Conservation (phyloP, 2,113 vertebrate genomes). For the Rhinichthys klamathensis region DNA sequence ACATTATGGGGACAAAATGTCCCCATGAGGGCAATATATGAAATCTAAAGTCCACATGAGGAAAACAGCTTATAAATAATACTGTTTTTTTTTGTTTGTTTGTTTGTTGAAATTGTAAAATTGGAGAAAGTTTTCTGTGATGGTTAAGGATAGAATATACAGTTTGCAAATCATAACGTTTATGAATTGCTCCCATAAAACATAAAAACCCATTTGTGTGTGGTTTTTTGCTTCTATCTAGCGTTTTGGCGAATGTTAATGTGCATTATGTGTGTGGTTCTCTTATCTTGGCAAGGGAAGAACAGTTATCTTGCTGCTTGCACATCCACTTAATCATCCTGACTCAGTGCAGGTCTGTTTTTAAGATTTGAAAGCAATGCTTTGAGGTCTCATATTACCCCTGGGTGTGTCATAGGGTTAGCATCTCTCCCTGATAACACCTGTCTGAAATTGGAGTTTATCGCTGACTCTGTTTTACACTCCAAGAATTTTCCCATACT, state of each 20-base stretch:
- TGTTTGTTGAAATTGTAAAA: too few species aligned
- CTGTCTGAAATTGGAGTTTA: slow-evolving; percentile 20
- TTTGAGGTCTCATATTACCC: slow-evolving; percentile 22
- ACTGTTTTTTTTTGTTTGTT: too few species aligned
- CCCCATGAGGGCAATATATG: too few species aligned
- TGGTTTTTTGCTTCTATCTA: slow-evolving; percentile 8
- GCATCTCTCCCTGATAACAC: slow-evolving; percentile 47
- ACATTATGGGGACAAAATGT: too few species aligned
- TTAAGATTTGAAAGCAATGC: slow-evolving; percentile 21
- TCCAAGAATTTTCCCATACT: slow-evolving; percentile 18
- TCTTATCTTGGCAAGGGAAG: slow-evolving; percentile 25
- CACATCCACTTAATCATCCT: slow-evolving; percentile 29
- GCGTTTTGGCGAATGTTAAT: slow-evolving; percentile 36
- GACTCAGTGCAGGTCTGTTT: slow-evolving; percentile 26
- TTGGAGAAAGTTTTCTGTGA: too few species aligned
- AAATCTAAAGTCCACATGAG: too few species aligned
- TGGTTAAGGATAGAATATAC: too few species aligned
- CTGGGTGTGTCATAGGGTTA: slow-evolving; percentile 34
- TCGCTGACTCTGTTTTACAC: slow-evolving; percentile 3
- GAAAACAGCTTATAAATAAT: too few species aligned
- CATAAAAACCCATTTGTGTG: too few species aligned
- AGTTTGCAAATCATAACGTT: too few species aligned
- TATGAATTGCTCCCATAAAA: too few species aligned
- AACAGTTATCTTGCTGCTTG: slow-evolving; percentile 47
- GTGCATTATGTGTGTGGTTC: slow-evolving; percentile 30